phyloP scores from a whole-genome alignment of 2,113 vertebrate genomes.

The Petaurus breviceps region DNA sequence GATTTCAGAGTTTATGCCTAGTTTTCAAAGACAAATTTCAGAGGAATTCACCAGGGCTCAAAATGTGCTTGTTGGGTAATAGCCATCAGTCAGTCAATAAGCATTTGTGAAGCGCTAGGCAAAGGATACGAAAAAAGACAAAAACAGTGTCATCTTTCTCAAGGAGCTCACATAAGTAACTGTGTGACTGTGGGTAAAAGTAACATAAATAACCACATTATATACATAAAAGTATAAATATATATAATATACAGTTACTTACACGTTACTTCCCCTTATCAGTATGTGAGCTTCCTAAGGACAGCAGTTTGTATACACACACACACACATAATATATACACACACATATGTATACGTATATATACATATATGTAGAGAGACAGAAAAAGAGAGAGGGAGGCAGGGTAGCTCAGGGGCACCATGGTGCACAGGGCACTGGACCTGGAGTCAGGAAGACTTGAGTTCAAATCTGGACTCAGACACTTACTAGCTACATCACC shows the following conservation, averaged over 20 bases:
- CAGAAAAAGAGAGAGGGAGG: neutral
- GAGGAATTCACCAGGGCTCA: neutral
- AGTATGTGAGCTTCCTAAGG: neutral
- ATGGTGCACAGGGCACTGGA: neutral
- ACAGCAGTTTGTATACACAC: neutral
- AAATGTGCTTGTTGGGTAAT: neutral
- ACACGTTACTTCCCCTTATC: neutral
- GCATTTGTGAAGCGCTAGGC: neutral
- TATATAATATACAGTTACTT: neutral
- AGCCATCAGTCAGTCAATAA: neutral
- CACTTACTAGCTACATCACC: neutral
- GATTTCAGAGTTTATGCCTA: neutral
- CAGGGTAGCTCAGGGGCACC: fast-evolving
- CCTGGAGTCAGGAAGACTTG: neutral
- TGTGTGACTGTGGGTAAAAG: neutral
- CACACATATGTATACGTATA: neutral
- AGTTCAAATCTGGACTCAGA: too few relatives aligned
- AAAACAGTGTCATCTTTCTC: neutral
- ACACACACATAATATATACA: too few relatives aligned
- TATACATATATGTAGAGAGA: too few relatives aligned
- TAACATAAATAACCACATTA: neutral
- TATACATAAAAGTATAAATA: too few relatives aligned
- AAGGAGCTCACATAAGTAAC: neutral
- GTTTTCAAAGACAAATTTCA: neutral
- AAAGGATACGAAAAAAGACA: neutral